These are phyloP conservation scores for Sclerurus mexicanus DNA, from an alignment of 2,113 vertebrate genomes.

Conservation along the genomic window DNA sequence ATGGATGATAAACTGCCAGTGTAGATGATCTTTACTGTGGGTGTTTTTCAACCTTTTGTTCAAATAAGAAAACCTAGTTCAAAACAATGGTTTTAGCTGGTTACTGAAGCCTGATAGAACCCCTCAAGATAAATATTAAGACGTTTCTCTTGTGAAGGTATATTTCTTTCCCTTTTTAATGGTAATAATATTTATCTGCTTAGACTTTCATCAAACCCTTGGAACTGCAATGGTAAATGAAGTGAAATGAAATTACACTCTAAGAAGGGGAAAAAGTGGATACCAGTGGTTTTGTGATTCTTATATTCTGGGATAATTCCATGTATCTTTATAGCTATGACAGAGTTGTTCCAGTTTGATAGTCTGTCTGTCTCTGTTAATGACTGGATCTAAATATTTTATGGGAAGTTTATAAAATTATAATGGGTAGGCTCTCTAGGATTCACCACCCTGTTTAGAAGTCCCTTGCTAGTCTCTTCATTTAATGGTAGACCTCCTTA, in stretches of 20 bases:
- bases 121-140: background rate
- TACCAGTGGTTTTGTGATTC: background rate
- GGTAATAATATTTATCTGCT: background rate
- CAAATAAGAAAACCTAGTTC: background rate
- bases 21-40: background rate
- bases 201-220: background rate
- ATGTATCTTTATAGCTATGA: background rate
- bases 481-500: background rate
- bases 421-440: background rate
- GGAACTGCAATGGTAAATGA: background rate
- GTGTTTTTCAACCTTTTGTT: background rate
- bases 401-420: constrained; percentile 2
- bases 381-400: constrained; percentile 4
- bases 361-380: background rate
- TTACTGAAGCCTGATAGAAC: background rate
- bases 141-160: background rate
- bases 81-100: background rate
- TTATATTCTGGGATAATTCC: background rate
- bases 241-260: background rate
- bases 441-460: background rate
- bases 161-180: background rate
- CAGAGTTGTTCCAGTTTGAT: background rate
- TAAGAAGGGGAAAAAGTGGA: background rate
- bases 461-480: background rate
- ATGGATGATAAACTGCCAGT: background rate